A percentile compares a stretch with the other conserved stretches of the same genome.
phyloP scores from a whole-genome alignment of 2,797 vertebrate species.

The Liasis olivaceus region DNA sequence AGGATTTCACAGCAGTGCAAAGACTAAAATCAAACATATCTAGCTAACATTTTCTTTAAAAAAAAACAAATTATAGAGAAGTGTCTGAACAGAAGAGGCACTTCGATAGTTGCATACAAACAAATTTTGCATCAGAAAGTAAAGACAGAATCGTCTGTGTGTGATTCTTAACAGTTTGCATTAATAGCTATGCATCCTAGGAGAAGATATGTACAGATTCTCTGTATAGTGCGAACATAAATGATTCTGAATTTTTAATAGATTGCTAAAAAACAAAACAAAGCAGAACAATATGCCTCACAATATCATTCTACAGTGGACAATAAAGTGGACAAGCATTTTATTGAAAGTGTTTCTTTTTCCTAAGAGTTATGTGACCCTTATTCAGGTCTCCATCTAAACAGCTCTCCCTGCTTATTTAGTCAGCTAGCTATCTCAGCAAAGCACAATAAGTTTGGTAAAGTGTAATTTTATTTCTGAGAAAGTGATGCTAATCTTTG shows the following conservation, averaged over 20 bases:
- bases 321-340: background rate
- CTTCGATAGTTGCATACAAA: background rate
- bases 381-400: background rate
- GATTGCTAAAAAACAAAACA: background rate
- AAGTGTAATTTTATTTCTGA: background rate
- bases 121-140: background rate
- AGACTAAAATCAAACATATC: background rate
- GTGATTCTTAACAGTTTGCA: background rate
- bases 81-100: background rate
- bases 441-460: fast-evolving
- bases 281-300: background rate
- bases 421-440: background rate
- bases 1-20: background rate
- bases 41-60: background rate
- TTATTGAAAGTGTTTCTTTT: background rate
- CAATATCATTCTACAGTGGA: background rate
- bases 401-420: background rate
- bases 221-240: background rate
- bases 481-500: conserved; percentile 33
- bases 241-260: background rate
- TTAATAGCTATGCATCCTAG: background rate
- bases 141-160: background rate
- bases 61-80: background rate
- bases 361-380: fast-evolving
- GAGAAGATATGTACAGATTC: background rate